A percentile compares a stretch with the other conserved stretches of the same genome.
These are phyloP conservation scores for Drosophila setosimentum DNA, from an alignment of 2,888 invertebrate species.

Conservation along the genomic window DNA sequence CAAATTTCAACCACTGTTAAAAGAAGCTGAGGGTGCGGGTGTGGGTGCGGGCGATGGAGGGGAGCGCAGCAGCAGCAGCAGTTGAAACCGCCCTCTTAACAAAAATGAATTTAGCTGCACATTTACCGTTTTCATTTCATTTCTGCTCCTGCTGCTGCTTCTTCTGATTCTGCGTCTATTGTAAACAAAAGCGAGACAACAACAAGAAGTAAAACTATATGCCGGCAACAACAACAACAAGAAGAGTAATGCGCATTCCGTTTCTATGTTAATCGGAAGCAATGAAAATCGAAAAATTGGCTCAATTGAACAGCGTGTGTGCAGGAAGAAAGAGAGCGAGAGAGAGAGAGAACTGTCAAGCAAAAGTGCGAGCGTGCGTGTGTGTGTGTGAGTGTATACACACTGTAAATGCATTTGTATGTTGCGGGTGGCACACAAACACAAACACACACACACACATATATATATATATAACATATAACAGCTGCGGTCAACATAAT, in stretches of 20 bases:
- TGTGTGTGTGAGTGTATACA: conserved; percentile 36
- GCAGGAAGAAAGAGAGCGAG: conserved; percentile 22
- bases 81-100: conserved; percentile 54
- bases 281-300: conserved; percentile 73
- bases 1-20: conserved; percentile 64
- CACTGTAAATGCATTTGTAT: conserved; percentile 55
- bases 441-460: background rate
- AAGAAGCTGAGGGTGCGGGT: conserved; percentile 14
- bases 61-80: conserved; percentile 35
- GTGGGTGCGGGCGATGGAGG: conserved; percentile 15
- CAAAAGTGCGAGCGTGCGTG: conserved; percentile 39
- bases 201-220: conserved; percentile 35
- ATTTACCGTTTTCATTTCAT: conserved; percentile 37
- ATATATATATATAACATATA: background rate
- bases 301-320: conserved; percentile 70
- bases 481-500: background rate
- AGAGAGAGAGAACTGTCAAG: conserved; percentile 23
- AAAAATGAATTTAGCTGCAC: conserved; percentile 20
- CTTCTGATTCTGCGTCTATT: conserved; percentile 33
- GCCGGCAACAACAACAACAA: conserved; percentile 41
- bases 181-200: conserved; percentile 61
- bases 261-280: conserved; percentile 70
- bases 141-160: conserved; percentile 7
- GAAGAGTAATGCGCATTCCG: conserved; percentile 52
- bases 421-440: conserved; percentile 49